phyloP scores from a whole-genome alignment of 2,113 vertebrate species.

The Platichthys flesus region DNA sequence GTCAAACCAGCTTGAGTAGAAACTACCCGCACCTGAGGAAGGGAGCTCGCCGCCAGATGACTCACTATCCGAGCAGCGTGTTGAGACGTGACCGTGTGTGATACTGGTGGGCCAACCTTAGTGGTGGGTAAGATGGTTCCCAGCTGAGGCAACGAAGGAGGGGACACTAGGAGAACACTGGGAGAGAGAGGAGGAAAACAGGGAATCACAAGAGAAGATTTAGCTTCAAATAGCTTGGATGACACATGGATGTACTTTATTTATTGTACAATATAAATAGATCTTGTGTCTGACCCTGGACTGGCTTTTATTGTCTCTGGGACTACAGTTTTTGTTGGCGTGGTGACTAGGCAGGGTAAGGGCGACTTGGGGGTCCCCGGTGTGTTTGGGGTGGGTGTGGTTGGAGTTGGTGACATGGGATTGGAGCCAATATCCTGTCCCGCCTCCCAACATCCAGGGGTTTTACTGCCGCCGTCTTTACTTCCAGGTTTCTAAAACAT shows the following conservation, averaged over 20 bases:
- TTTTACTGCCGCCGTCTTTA: conserved; percentile 89
- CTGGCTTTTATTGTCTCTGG: conserved; percentile 88
- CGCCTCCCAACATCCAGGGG: conserved; percentile 81
- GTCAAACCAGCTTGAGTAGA: conserved; percentile 84
- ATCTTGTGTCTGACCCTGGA: conserved; percentile 82
- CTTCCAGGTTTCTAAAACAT: conserved; percentile 87
- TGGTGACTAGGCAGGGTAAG: conserved; percentile 79
- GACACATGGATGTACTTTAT: neutral
- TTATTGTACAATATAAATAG: neutral
- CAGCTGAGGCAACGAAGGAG: conserved; percentile 92
- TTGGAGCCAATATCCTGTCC: conserved; percentile 76
- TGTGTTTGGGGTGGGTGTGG: conserved; percentile 80
- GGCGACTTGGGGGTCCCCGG: conserved; percentile 90
- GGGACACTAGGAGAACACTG: conserved; percentile 94
- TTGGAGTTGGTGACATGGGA: conserved; percentile 85
- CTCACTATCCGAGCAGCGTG: conserved; percentile 82
- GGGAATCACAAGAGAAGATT: neutral
- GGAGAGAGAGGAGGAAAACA: fast-evolving
- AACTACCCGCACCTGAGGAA: conserved; percentile 94
- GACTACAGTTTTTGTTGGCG: conserved; percentile 84
- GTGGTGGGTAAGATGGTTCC: conserved; percentile 88
- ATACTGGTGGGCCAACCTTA: conserved; percentile 79
- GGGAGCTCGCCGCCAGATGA: conserved; percentile 84
- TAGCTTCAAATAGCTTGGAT: neutral
- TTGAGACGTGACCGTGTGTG: conserved; percentile 82